These are phyloP conservation scores for Caenorhabditis sp. DNA, from an alignment of 2,888 invertebrate genomes.

Conservation along the genomic window DNA sequence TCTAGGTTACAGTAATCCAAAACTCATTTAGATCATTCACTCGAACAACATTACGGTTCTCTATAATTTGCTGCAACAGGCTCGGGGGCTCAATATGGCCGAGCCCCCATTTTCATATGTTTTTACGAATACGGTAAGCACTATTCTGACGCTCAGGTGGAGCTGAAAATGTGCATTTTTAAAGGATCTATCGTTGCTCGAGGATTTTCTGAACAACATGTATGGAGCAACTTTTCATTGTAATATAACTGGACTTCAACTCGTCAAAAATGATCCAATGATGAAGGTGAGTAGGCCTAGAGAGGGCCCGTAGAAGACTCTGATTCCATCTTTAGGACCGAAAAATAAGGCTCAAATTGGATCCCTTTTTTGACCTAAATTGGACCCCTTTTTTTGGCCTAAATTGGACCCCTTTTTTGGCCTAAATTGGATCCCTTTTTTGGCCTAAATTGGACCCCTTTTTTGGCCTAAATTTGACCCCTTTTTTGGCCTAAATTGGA, in stretches of 20 bases:
- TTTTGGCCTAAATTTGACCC: too few species aligned
- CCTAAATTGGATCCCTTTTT: too few species aligned
- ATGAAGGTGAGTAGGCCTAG: slow-evolving; percentile 43
- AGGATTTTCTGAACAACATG: slow-evolving; percentile 65
- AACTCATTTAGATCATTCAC: slow-evolving; percentile 68
- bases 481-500: too few species aligned
- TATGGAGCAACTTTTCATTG: slow-evolving; percentile 60
- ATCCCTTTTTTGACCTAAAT: too few species aligned
- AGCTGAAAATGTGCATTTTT: too few species aligned
- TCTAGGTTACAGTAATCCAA: neutral
- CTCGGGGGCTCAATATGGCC: slow-evolving; percentile 65
- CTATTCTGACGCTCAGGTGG: too few species aligned
- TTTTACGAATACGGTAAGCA: slow-evolving; percentile 66
- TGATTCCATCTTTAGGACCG: too few species aligned
- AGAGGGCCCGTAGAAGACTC: slow-evolving; percentile 24
- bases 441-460: too few species aligned
- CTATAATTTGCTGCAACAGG: slow-evolving; percentile 62
- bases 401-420: too few species aligned
- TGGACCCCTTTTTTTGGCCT: too few species aligned
- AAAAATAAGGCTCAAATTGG: too few species aligned
- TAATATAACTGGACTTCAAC: slow-evolving; percentile 68
- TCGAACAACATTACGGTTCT: slow-evolving; percentile 64
- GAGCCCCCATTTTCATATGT: slow-evolving; percentile 66
- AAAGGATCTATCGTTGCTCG: slow-evolving; percentile 65
- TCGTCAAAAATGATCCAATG: slow-evolving; percentile 65